Base-by-base conservation (phyloP, 2,888 invertebrate genomes). In the Sphinx pinastri region DNA sequence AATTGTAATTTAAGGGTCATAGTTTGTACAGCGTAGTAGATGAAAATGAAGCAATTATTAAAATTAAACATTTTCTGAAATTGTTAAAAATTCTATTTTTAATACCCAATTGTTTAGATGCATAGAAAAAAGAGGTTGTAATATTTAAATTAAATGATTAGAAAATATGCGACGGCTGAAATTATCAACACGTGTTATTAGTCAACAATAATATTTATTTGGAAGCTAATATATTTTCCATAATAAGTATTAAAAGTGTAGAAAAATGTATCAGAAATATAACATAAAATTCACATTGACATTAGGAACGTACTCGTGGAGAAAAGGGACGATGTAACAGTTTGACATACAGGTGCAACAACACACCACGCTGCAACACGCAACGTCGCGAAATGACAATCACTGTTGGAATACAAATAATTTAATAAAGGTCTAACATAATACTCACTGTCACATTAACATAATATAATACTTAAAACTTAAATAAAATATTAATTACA, bases 11-110 rank as follows among this genome's bases (percentile, higher is more conserved):
- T 94, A 94, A 94, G 94, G 93, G 85, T 92, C 87, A 90, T 94
- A 94, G 94, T 92, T 91, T 94, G 93, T 94, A 94, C 92, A 93
- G 94, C 94, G 90, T 93, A 93, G 93, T 91, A 90, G 93, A 92
- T 82, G 90, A 92, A 89, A 90, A 88, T 83, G 83, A 92, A 93
- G 93, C 94, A 94, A 94, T 94, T 94, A 94, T 93, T 93, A 93
- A 92, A 92, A 93, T 89, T 91, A 92, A 94, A 92, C 88, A 88
- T 87, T 91, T 93, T 92, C 89, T 89, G 92, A 93, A 93, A 92
- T 89, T 89, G 89, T 88, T 89, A 77, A 71, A 69, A 73, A 79
- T 80, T 78, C 47, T 72, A 74, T 87, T 82, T 79, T 69, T 55
- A 63, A 63, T 69, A 45, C 54, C 67, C 47, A 45, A 63, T 63